phyloP scores from a whole-genome alignment of 1,140 invertebrate species.

The Sminthurides bifidus region DNA sequence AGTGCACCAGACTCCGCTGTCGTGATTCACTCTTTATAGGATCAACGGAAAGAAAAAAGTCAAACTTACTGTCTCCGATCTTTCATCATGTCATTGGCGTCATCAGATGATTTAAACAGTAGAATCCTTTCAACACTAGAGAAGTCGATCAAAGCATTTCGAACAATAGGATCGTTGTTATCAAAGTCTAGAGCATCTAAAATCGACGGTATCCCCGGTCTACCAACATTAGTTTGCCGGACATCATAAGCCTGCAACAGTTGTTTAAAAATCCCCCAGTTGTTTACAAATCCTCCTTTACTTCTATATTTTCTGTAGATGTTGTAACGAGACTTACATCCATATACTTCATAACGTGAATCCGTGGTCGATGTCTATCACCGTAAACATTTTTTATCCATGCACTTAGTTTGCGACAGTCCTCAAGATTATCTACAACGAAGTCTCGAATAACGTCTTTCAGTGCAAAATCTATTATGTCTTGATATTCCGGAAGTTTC shows the following conservation, averaged over 20 bases:
- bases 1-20: too few relatives aligned
- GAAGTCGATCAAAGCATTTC: constrained; percentile 20
- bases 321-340: background rate
- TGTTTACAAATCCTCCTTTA: too few relatives aligned
- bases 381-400: constrained; percentile 10
- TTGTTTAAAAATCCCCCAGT: too few relatives aligned
- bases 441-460: background rate
- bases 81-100: constrained; percentile 10
- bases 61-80: constrained; percentile 1
- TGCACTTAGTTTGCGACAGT: constrained; percentile 1
- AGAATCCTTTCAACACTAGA: constrained; percentile 12
- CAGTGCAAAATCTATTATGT: constrained; percentile 16
- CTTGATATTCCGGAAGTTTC: constrained; percentile 19
- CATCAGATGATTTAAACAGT: constrained; percentile 13
- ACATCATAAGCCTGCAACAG: background rate
- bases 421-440: constrained; percentile 17
- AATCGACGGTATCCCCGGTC: constrained; percentile 1
- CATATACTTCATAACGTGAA: constrained; percentile 1
- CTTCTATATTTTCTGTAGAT: background rate
- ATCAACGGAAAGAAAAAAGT: constrained; percentile 3
- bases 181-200: constrained; percentile 23
- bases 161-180: constrained; percentile 17
- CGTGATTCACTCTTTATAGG: too few relatives aligned
- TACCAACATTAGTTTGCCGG: background rate
- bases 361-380: background rate